Conservation (phyloP, 2,113 vertebrate genomes). For the Lagopus leucura region DNA sequence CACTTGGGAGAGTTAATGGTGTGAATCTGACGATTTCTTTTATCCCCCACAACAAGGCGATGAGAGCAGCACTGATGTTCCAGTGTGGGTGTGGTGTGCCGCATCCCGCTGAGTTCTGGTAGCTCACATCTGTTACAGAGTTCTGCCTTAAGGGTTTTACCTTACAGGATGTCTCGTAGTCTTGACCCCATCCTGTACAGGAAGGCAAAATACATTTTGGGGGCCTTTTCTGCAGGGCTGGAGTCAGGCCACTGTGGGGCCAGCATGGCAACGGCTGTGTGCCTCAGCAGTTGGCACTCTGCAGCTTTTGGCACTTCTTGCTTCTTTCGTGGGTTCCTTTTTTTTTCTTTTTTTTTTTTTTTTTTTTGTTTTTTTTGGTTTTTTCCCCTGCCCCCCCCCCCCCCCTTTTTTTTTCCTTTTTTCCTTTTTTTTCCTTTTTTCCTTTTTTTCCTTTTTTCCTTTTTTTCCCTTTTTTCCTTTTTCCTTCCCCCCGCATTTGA, state of each 20-base stretch:
- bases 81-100: background rate
- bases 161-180: rapidly evolving
- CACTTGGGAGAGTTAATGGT: background rate
- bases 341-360: too few species aligned
- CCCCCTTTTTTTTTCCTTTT: too few species aligned
- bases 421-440: too few species aligned
- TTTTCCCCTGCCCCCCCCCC: too few species aligned
- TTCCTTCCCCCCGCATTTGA: rapidly evolving
- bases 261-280: too few species aligned
- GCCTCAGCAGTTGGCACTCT: background rate
- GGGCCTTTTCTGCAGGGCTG: background rate
- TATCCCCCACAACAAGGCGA: rapidly evolving
- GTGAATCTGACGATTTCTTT: background rate
- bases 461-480: background rate
- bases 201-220: background rate
- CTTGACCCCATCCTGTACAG: rapidly evolving
- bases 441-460: too few species aligned
- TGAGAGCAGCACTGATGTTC: background rate
- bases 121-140: background rate
- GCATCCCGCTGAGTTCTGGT: rapidly evolving
- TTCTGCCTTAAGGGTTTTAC: background rate
- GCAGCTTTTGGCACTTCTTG: background rate
- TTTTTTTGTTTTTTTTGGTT: too few species aligned
- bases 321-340: background rate
- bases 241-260: too few species aligned